phyloP scores from a whole-genome alignment of 2,113 vertebrate genomes.

The Zingel zingel region DNA sequence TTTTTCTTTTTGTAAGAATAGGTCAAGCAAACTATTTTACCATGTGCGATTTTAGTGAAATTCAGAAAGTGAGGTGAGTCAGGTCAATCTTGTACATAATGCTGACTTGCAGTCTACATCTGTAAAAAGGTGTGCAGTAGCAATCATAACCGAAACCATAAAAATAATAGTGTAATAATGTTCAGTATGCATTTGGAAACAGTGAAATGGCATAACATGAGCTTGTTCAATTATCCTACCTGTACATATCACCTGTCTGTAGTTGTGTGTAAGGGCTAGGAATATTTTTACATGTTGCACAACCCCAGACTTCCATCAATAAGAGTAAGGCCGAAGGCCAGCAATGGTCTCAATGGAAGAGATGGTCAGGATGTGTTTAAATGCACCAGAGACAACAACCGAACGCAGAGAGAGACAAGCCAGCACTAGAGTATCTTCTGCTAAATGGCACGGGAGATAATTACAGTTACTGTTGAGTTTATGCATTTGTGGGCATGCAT shows the following conservation, averaged over 20 bases:
- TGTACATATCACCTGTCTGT: background rate
- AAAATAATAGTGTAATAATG: background rate
- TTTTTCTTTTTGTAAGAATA: background rate
- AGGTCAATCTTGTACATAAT: background rate
- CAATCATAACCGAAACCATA: background rate
- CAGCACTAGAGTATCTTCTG: slow-evolving; percentile 7
- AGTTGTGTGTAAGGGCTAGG: background rate
- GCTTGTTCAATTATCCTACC: background rate
- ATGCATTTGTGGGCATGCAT: background rate
- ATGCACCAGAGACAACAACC: slow-evolving; percentile 11
- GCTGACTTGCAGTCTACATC: background rate
- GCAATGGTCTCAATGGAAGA: background rate
- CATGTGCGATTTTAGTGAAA: background rate
- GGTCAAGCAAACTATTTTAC: background rate
- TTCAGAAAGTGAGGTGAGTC: background rate
- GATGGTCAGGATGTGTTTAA: slow-evolving; percentile 17
- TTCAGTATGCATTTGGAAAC: background rate
- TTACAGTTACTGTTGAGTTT: background rate
- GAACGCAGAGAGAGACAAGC: slow-evolving; percentile 14
- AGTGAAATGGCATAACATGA: background rate
- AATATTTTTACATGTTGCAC: background rate
- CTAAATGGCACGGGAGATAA: slow-evolving; percentile 11
- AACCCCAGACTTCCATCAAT: background rate
- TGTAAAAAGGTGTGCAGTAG: background rate
- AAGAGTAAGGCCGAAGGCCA: background rate